Base-by-base conservation (phyloP, 1,140 invertebrate genomes). In the Pissodes strobi region DNA sequence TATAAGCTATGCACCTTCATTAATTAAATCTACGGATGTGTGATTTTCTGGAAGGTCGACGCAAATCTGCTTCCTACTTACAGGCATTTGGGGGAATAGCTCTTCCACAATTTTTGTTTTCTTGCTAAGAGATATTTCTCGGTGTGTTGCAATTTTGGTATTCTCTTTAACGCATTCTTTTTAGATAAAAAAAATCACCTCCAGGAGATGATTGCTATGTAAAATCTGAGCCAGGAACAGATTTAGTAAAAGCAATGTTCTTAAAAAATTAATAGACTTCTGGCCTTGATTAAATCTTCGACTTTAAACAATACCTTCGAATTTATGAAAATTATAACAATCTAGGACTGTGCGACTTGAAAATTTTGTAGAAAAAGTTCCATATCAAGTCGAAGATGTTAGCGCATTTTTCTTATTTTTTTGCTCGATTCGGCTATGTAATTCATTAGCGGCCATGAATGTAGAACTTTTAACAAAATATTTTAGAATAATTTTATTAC, bases 381-480 rank as follows among this genome's bases (percentile, higher is more conserved):
- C 6, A 8, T 8, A 34, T 34, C 30, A 34, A 34, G 30, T 34
- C 30, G n/a, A 34, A 34, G n/a, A 34, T n/a, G n/a, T 34, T 6
- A n/a, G n/a, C n/a, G 30, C n/a, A n/a, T 8, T 53, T 53, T 53
- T 34, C n/a, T 27, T n/a, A n/a, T n/a, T n/a, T n/a, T n/a, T n/a
- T 53, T 53, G 51, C 13, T 37, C 51, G 15, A 53, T 53, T 18
- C 17, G 25, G 2, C 51, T 10, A 34, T 53, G 51, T 4, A 53
- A 15, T 12, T 27, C 51, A 38, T 53, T 53, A 0, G 51, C n/a
- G n/a, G n/a, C n/a, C n/a, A n/a, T n/a, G n/a, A n/a, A n/a, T n/a
- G n/a, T 53, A 15, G 27, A 27, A 1, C 51, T 27, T 15, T 34
- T 34, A 13, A 53, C 25, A 12, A 53, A 34, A 34, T 53, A 53